These are phyloP conservation scores for Lordiphosa stackelbergi DNA, from an alignment of 1,140 invertebrate species.

Conservation along the genomic window DNA sequence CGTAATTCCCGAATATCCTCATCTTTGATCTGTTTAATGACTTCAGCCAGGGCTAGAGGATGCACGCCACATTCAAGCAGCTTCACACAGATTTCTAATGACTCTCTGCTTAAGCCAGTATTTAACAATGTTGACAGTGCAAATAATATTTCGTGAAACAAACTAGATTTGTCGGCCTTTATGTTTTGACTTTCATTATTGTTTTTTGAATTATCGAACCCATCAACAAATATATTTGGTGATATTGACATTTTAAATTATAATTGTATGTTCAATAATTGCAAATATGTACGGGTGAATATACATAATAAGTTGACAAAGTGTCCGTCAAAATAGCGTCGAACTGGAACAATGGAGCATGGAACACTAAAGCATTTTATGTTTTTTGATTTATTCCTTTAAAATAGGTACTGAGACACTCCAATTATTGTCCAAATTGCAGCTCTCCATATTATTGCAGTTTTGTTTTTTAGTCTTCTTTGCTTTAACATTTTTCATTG, in stretches of 20 bases:
- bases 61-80: conserved; percentile 10
- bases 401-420: no score
- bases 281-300: no score
- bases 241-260: conserved; percentile 2
- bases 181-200: not conserved
- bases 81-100: conserved; percentile 6
- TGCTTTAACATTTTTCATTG: no score
- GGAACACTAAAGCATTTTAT: no score
- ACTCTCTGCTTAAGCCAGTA: conserved; percentile 7
- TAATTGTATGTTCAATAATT: not conserved
- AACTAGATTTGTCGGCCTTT: not conserved
- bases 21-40: conserved; percentile 8
- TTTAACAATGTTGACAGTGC: conserved; percentile 6
- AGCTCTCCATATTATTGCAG: no score
- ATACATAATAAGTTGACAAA: no score
- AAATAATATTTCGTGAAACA: conserved; percentile 2
- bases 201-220: not conserved
- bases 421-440: no score
- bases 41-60: conserved; percentile 14
- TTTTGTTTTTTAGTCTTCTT: no score
- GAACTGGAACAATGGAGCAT: no score
- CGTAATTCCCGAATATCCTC: not conserved
- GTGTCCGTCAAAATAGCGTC: no score
- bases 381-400: no score
- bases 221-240: not conserved